These are phyloP conservation scores for Ceratina japonica DNA, from an alignment of 1,140 invertebrate species.

Conservation along the genomic window DNA sequence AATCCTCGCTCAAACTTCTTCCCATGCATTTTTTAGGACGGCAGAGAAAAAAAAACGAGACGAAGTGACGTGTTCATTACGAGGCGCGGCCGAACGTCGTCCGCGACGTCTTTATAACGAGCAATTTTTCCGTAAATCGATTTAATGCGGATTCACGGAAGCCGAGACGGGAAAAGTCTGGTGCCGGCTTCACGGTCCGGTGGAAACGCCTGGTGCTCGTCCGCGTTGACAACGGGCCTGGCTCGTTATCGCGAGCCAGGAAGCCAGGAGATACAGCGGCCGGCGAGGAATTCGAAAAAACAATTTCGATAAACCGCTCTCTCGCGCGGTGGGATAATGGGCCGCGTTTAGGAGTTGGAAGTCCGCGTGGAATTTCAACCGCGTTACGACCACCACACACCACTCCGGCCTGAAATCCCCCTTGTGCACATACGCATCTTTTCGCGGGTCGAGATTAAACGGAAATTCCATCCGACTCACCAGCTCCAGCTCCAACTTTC, in stretches of 20 bases:
- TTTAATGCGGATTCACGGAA: too few species aligned
- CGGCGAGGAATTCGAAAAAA: constrained; percentile 39
- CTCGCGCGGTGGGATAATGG: constrained; percentile 12
- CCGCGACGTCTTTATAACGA: too few species aligned
- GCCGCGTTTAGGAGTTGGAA: constrained; percentile 18
- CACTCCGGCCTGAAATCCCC: neutral
- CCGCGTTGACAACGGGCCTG: neutral
- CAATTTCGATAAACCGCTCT: constrained; percentile 33
- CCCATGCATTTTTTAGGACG: neutral
- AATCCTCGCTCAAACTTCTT: neutral
- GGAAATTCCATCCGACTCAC: constrained; percentile 60
- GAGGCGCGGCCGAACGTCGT: too few species aligned
- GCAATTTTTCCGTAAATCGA: too few species aligned
- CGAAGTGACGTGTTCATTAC: neutral
- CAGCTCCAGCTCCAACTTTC: constrained; percentile 67
- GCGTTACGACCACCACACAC: neutral
- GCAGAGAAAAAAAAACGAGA: neutral
- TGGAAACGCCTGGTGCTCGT: neutral
- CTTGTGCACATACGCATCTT: neutral
- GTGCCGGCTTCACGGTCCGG: constrained; percentile 24
- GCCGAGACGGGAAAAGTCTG: neutral
- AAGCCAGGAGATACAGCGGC: constrained; percentile 15
- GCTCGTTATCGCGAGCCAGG: constrained; percentile 39
- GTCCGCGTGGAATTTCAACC: constrained; percentile 39
- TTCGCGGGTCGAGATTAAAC: neutral